Conservation (phyloP, 2,888 invertebrate genomes). For the Cephus nigrinus region DNA sequence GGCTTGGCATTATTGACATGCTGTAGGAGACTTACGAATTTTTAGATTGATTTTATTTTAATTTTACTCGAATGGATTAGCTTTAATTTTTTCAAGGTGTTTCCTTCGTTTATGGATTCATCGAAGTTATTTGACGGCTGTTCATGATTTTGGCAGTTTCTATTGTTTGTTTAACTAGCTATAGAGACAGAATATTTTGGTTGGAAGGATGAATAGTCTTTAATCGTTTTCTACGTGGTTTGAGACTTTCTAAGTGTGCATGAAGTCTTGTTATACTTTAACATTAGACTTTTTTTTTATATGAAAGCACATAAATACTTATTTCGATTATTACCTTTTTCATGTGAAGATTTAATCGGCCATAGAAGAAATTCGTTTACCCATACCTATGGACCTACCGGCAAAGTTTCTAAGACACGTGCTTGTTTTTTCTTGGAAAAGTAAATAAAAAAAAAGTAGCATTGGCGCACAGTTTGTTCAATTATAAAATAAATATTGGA, state of each 20-base stretch:
- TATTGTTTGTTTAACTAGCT: not conserved
- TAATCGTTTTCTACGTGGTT: not conserved
- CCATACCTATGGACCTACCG: not conserved
- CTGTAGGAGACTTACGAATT: not conserved
- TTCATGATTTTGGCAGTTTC: not conserved
- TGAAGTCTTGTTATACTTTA: not conserved
- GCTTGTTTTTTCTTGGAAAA: not conserved
- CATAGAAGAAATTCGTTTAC: not conserved
- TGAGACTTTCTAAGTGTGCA: not conserved
- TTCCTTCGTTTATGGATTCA: not conserved
- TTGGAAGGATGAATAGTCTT: not conserved
- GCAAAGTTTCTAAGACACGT: not conserved
- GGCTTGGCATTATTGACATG: not conserved
- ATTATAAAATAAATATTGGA: not conserved
- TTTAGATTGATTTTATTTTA: not conserved
- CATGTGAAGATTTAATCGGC: not conserved
- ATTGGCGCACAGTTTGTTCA: not conserved
- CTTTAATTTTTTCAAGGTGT: not conserved
- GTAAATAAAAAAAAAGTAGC: not conserved
- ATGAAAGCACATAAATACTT: not conserved
- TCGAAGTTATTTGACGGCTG: not conserved
- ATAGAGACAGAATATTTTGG: not conserved
- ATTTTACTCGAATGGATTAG: not conserved
- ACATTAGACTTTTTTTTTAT: not conserved
- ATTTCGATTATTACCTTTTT: not conserved